Evolutionary conservation across 2,797 vertebrate species (phyloP).

Genomic region (Scarus forsteni): DNA sequence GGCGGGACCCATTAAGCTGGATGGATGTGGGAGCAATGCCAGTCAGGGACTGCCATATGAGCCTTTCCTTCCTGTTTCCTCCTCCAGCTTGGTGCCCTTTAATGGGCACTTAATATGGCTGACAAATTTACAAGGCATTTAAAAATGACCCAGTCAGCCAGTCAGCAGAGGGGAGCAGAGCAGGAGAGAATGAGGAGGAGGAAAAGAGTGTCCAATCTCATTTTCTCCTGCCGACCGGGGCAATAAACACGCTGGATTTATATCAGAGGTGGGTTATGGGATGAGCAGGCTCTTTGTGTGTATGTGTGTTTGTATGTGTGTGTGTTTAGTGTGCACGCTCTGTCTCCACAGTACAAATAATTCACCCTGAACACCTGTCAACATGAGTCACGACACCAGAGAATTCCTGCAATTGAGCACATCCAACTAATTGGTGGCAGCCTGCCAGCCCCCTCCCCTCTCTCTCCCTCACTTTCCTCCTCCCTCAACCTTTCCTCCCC

Average conservation of each 20-base stretch:
- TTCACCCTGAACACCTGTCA: conserved; percentile 84
- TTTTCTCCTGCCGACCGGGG: conserved; percentile 71
- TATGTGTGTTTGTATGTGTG: conserved; percentile 20
- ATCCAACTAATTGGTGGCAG: conserved; percentile 91
- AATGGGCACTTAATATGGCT: conserved; percentile 84
- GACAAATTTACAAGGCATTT: conserved; percentile 87
- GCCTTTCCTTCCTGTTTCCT: conserved; percentile 64
- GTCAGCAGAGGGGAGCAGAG: conserved; percentile 60
- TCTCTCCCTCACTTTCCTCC: neutral
- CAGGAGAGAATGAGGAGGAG: conserved; percentile 55
- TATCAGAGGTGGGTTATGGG: conserved; percentile 65
- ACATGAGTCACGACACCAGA: conserved; percentile 82
- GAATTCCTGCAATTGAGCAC: conserved; percentile 87
- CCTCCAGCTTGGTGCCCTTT: conserved; percentile 79
- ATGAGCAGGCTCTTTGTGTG: conserved; percentile 47
- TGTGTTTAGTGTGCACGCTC: conserved; percentile 54
- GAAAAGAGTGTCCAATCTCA: conserved; percentile 77
- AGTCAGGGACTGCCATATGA: conserved; percentile 67
- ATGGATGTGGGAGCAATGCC: conserved; percentile 69
- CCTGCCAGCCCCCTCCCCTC: conserved; percentile 73
- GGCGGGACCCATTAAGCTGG: conserved; percentile 71
- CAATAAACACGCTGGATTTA: conserved; percentile 79
- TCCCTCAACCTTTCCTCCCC: neutral
- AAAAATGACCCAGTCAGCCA: conserved; percentile 82
- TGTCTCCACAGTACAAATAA: conserved; percentile 66